Evolutionary conservation across 2,888 invertebrate species (phyloP), one percentile per base, ranked within the genome.

Genomic region (Zonitis immaculata): DNA sequence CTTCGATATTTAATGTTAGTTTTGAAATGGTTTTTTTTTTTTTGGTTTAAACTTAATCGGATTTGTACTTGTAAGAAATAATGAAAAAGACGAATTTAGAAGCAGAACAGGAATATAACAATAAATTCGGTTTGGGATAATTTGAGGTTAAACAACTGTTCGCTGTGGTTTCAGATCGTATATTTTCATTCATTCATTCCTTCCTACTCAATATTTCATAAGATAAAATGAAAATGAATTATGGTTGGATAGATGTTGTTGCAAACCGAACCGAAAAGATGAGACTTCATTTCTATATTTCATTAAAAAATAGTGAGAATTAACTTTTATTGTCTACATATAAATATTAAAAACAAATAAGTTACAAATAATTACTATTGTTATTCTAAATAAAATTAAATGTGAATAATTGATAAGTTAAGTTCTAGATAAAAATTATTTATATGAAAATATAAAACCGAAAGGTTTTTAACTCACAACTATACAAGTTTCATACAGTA

Each of bases 201-300:
- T 51, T 54, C 57, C 63, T 59, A 57, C 58, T 65, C 64, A 64
- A 65, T 65, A 65, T 64, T 65, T 64, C 64, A 65, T 65, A 62
- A 65, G 61, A 57, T 58, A 60, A 64, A 61, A 65, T 58, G 59
- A 57, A 64, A 64, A 62, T 64, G 64, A 65, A 59, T 63, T 60
- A 65, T 62, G 60, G 54, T 39, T 5, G 39, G 39, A 39, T 39
- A 39, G 39, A 39, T 39, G 39, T 39, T 39, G 39, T 39, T 39
- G 39, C 18, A 20, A 39, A 39, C 39, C 39, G 20, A 39, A 39
- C 20, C 39, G 6, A 20, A 18, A 6, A 39, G 39, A 39, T 39
- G n/a, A n/a, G n/a, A 11, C 54, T 60, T 54, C 46, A 57, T 49
- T 54, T 56, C 56, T 51, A 44, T 54, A 60, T 58, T 64, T 60